Evolutionary conservation across 2,888 invertebrate genomes (phyloP).

Genomic region (Therioaphis trifolii): DNA sequence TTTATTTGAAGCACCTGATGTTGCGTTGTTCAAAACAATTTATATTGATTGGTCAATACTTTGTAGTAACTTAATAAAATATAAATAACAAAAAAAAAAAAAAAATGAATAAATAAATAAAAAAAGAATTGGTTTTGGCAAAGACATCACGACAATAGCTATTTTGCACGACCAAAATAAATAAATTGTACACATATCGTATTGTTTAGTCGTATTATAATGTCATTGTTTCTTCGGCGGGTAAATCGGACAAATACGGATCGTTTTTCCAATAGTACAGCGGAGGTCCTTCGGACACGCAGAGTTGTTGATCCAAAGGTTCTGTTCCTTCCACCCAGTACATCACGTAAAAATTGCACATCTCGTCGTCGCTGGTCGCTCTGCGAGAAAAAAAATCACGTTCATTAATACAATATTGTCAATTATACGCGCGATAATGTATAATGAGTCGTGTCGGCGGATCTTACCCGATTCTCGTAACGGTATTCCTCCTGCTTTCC

Average conservation of each 20-base stretch:
- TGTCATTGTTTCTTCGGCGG: conserved; percentile 77
- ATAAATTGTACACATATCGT: neutral
- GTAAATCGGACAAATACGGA: conserved; percentile 78
- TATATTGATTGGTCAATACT: conserved; percentile 33
- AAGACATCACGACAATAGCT: neutral
- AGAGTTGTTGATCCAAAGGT: conserved; percentile 83
- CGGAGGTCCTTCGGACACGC: conserved; percentile 87
- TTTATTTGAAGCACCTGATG: too few relatives aligned
- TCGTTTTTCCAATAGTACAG: conserved; percentile 81
- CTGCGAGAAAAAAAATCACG: conserved; percentile 67
- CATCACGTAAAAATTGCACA: conserved; percentile 97
- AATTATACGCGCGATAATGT: neutral
- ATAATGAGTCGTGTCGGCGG: conserved; percentile 10
- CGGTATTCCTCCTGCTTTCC: conserved; percentile 77
- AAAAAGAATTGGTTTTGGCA: neutral
- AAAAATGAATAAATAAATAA: neutral
- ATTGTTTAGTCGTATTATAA: conserved; percentile 68
- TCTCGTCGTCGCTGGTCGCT: conserved; percentile 87
- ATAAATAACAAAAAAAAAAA: conserved; percentile 8
- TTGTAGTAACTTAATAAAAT: conserved; percentile 27
- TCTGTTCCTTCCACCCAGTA: conserved; percentile 85
- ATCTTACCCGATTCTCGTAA: conserved; percentile 81
- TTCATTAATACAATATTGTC: neutral
- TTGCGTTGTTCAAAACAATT: too few relatives aligned
- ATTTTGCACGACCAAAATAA: neutral